phyloP scores from a whole-genome alignment of 2,113 vertebrate genomes.

The Marcusenius ussheri region DNA sequence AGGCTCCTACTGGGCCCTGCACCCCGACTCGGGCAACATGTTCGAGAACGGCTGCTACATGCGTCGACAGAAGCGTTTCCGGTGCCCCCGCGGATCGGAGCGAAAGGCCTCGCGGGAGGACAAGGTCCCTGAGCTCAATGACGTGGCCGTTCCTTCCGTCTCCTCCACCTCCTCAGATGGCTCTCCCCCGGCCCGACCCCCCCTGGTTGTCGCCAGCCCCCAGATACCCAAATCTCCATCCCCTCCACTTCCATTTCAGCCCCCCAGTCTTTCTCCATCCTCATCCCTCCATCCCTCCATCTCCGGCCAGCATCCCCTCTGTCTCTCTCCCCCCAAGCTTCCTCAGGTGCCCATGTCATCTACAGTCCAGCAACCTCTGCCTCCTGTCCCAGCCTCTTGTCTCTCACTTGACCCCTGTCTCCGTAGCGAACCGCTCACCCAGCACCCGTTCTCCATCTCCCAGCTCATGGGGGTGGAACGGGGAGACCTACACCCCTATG shows the following conservation, averaged over 20 bases:
- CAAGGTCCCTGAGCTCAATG: not conserved
- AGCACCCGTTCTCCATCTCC: constrained; percentile 37
- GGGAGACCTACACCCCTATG: constrained; percentile 21
- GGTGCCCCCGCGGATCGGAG: constrained; percentile 10
- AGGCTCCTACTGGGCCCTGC: constrained; percentile 42
- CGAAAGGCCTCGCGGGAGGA: constrained; percentile 2
- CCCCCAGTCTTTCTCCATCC: not conserved
- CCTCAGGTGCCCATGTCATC: not conserved
- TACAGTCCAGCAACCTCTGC: constrained; percentile 5
- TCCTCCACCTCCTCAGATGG: not conserved
- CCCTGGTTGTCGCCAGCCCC: constrained; percentile 9
- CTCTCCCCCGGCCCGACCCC: not conserved
- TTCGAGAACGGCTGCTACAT: constrained; percentile 43
- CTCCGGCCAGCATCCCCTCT: not conserved
- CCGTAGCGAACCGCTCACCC: constrained; percentile 18
- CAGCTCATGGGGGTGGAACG: constrained; percentile 35
- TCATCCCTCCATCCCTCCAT: not conserved
- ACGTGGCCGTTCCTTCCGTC: not conserved
- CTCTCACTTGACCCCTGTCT: constrained; percentile 20
- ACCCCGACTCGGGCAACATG: constrained; percentile 43
- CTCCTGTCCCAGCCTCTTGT: constrained; percentile 14
- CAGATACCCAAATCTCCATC: constrained; percentile 11
- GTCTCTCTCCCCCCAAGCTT: not conserved
- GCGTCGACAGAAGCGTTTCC: constrained; percentile 41
- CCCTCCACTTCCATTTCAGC: not conserved